A percentile compares a stretch with the other conserved stretches of the same genome.
phyloP scores from a whole-genome alignment of 1,140 invertebrate species.

The Zaprionus davidi region DNA sequence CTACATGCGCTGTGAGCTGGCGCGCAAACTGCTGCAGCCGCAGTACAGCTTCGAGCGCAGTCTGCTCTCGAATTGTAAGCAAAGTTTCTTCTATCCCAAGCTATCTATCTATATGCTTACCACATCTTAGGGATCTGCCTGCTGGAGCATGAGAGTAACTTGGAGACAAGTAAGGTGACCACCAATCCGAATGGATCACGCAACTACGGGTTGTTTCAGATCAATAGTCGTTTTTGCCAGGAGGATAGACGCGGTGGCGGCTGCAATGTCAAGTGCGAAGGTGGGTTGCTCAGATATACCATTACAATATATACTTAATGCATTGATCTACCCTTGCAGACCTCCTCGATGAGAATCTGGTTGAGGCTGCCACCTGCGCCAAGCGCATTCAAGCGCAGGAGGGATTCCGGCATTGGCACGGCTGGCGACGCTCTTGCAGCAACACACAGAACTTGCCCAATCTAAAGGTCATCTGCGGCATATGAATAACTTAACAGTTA shows the following conservation, averaged over 20 bases:
- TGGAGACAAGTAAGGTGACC: constrained; percentile 86
- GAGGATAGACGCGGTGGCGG: constrained; percentile 52
- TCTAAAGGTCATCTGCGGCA: constrained; percentile 63
- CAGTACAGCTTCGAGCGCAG: constrained; percentile 62
- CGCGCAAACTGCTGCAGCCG: constrained; percentile 55
- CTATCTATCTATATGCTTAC: no score
- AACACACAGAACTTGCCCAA: constrained; percentile 87
- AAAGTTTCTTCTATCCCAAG: background rate
- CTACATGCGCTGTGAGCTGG: constrained; percentile 62
- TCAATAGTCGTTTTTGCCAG: constrained; percentile 66
- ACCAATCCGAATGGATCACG: constrained; percentile 87
- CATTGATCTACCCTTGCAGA: constrained; percentile 69
- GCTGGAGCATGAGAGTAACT: constrained; percentile 88
- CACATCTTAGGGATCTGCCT: constrained; percentile 88
- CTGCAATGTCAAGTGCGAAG: constrained; percentile 73
- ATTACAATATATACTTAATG: background rate
- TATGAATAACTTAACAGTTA: constrained; percentile 23
- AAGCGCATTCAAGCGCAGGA: constrained; percentile 86
- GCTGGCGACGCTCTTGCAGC: constrained; percentile 87
- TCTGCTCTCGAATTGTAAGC: constrained; percentile 62
- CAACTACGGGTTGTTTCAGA: constrained; percentile 89
- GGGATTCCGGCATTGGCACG: constrained; percentile 89
- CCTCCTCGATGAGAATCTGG: constrained; percentile 87
- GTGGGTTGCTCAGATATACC: constrained; percentile 17
- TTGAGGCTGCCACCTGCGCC: constrained; percentile 88